phyloP scores from a whole-genome alignment of 2,113 vertebrate species.

The Coregonus clupeaformis region DNA sequence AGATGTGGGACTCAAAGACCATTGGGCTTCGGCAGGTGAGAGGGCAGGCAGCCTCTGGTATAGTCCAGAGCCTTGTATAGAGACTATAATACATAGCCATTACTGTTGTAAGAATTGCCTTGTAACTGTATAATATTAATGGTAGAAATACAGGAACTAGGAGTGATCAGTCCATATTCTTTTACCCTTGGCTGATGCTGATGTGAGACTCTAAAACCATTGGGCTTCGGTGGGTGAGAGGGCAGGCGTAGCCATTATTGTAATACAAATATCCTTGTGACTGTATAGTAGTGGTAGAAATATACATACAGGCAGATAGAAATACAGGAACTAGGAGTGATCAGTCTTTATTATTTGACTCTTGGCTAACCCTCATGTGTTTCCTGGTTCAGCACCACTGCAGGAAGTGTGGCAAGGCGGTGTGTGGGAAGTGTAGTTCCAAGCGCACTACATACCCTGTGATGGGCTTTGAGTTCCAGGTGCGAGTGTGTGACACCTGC shows the following conservation, averaged over 20 bases:
- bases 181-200: neutral
- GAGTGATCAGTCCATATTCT: neutral
- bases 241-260: too few relatives aligned
- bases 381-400: conserved; percentile 86
- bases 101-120: too few relatives aligned
- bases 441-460: conserved; percentile 89
- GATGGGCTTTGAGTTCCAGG: conserved; percentile 98
- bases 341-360: neutral
- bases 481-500: conserved; percentile 92
- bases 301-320: neutral
- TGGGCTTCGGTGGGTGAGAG: too few relatives aligned
- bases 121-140: too few relatives aligned
- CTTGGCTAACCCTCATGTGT: neutral
- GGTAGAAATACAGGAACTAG: too few relatives aligned
- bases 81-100: neutral
- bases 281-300: too few relatives aligned
- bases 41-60: neutral
- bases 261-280: too few relatives aligned
- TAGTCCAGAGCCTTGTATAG: too few relatives aligned
- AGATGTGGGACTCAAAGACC: conserved; percentile 98
- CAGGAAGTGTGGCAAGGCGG: conserved; percentile 93
- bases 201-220: too few relatives aligned
- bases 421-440: conserved; percentile 94
- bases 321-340: too few relatives aligned
- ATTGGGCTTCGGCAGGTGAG: conserved; percentile 91